Conservation (phyloP, 1,140 invertebrate genomes). For the Drosophila sp. region DNA sequence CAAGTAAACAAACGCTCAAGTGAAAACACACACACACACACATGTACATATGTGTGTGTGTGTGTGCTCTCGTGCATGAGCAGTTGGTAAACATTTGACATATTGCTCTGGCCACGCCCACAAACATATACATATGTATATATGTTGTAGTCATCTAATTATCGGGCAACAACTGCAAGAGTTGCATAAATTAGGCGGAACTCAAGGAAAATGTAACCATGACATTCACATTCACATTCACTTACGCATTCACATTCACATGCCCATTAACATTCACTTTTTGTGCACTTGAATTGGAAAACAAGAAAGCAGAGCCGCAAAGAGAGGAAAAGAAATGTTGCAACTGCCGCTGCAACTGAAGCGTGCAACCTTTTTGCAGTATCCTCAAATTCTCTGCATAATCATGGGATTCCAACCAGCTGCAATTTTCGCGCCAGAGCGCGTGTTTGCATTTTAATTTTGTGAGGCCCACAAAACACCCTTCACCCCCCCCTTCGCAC, state of each 20-base stretch:
- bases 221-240: slow-evolving; percentile 20
- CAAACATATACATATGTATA: slow-evolving; percentile 10
- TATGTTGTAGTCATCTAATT: slow-evolving; percentile 64
- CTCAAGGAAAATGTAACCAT: slow-evolving; percentile 32
- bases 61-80: slow-evolving; percentile 10
- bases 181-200: slow-evolving; percentile 49
- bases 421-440: slow-evolving; percentile 78
- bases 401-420: slow-evolving; percentile 80
- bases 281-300: slow-evolving; percentile 30
- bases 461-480: slow-evolving; percentile 19
- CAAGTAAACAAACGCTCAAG: not conserved
- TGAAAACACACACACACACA: not conserved
- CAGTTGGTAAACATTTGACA: slow-evolving; percentile 44
- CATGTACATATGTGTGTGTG: no score
- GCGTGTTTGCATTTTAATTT: slow-evolving; percentile 80
- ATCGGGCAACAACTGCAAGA: slow-evolving; percentile 54
- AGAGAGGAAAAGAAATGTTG: slow-evolving; percentile 1
- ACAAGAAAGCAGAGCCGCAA: not conserved
- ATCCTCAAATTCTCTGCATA: slow-evolving; percentile 71
- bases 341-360: slow-evolving; percentile 25
- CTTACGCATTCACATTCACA: not conserved
- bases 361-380: slow-evolving; percentile 39
- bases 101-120: slow-evolving; percentile 35
- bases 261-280: slow-evolving; percentile 3
- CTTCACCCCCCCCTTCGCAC: not conserved